Evolutionary conservation across 2,113 vertebrate genomes (phyloP), one percentile per base, ranked within the genome.

Genomic region (Hemiscyllium ocellatum): DNA sequence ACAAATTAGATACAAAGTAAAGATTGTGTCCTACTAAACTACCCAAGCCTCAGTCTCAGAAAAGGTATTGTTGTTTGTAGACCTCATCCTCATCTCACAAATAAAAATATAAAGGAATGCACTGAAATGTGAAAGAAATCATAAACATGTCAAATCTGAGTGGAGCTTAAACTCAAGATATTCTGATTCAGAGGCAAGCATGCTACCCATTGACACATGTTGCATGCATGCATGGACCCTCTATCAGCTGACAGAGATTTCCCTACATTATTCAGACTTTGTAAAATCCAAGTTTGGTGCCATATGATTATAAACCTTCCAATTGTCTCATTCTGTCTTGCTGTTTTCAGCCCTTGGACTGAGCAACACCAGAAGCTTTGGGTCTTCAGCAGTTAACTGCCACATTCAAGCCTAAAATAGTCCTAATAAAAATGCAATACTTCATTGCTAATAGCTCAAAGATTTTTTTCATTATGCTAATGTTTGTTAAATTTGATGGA

Each of bases 381-480:
- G 33, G 37, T 1, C 61, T 66, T 93, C 33, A 37, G n/a, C n/a
- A 42, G n/a, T 93, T 93, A 66, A 66, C 89, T 72, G 2, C 42
- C 94, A 24, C 6, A 24, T 76, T 52, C 42, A 72, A 95, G 12
- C 37, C 42, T 47, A 7, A 76, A 76, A 50, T 17, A 72, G 15
- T 50, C 69, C 42, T 47, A 13, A 50, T 95, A 47, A 33, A 95
- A 72, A 76, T 50, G 47, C 69, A 69, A 70, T 12, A 29, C 42
- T 29, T 52, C 52, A 6, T 50, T 95, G 66, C 65, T 47, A 94
- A 94, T 69, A 95, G 70, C 12, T 17, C 12, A 72, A 70, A 70
- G 3, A 4, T 15, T 52, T 52, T 72, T 95, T 95, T 17, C 69
- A 72, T 95, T 95, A 95, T 72, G 66, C 94, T 95, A 95, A 95